phyloP scores from a whole-genome alignment of 1,140 invertebrate species.

The Ctenoplectra terminalis region DNA sequence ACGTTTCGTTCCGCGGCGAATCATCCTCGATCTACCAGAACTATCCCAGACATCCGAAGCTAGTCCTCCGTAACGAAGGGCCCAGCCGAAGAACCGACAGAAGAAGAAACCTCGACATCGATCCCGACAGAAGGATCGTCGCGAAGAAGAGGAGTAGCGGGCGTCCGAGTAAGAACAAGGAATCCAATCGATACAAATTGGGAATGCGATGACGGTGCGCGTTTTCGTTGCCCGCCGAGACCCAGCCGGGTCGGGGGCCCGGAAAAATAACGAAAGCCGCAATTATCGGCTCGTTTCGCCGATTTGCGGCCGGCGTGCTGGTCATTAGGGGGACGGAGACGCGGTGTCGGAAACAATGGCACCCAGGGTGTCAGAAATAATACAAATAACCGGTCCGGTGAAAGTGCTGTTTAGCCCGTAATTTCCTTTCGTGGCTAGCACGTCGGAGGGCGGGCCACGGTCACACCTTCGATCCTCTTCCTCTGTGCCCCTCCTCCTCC shows the following conservation, averaged over 20 bases:
- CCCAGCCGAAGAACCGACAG: no score
- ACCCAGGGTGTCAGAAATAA: constrained; percentile 72
- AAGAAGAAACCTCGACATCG: not conserved
- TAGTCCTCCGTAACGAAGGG: constrained; percentile 21
- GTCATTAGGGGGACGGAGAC: constrained; percentile 60
- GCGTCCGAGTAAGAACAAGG: constrained; percentile 49
- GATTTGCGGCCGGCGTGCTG: constrained; percentile 59
- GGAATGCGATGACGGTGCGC: constrained; percentile 74
- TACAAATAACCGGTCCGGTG: constrained; percentile 72
- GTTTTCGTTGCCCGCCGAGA: constrained; percentile 53
- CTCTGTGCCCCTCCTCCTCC: constrained; percentile 9
- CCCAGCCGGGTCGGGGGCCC: constrained; percentile 7
- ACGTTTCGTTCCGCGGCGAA: not conserved
- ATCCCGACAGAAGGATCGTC: not conserved
- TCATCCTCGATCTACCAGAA: not conserved
- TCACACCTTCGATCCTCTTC: constrained; percentile 75
- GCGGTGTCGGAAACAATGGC: constrained; percentile 71
- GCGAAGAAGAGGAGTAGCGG: not conserved
- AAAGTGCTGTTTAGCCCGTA: constrained; percentile 73
- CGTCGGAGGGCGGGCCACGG: constrained; percentile 73
- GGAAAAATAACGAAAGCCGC: constrained; percentile 75
- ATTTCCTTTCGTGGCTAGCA: constrained; percentile 69
- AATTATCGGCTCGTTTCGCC: constrained; percentile 76
- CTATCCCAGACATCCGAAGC: not conserved
- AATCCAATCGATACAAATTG: constrained; percentile 78